phyloP scores from a whole-genome alignment of 2,113 vertebrate species.

The Clarias macrocephalus region DNA sequence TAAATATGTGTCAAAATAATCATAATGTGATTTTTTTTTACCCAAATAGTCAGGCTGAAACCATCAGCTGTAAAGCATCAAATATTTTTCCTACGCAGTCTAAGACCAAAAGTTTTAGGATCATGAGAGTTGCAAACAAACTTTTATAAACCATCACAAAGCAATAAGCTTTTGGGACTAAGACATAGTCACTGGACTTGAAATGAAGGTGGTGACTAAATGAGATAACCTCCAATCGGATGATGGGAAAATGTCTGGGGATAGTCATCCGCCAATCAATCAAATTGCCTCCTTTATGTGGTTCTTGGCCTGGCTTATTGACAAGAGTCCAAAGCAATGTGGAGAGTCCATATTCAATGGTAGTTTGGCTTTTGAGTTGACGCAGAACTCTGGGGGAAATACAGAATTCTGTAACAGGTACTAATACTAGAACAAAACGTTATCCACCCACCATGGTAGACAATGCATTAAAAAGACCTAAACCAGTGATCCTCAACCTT shows the following conservation, averaged over 20 bases:
- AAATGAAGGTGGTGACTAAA: background rate
- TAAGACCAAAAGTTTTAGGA: background rate
- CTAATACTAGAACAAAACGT: background rate
- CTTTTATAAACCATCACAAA: background rate
- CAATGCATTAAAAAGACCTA: background rate
- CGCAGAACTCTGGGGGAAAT: background rate
- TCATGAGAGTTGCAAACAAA: background rate
- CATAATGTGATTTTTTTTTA: too few species aligned
- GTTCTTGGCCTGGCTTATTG: background rate
- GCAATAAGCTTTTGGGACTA: background rate
- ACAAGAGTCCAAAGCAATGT: background rate
- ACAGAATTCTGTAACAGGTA: background rate
- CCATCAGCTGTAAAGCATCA: background rate
- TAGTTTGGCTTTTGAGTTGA: background rate
- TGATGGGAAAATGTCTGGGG: background rate
- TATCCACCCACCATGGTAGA: background rate
- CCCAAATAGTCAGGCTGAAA: background rate
- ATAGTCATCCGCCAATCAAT: background rate
- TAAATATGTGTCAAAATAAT: too few species aligned
- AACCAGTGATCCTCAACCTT: background rate
- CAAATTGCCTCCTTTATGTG: background rate
- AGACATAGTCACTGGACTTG: background rate
- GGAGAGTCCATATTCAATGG: background rate
- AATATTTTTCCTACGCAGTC: background rate
- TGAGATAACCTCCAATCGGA: background rate